These are phyloP conservation scores for Cichlasoma orientale DNA, from an alignment of 2,797 vertebrate species.

Conservation along the genomic window DNA sequence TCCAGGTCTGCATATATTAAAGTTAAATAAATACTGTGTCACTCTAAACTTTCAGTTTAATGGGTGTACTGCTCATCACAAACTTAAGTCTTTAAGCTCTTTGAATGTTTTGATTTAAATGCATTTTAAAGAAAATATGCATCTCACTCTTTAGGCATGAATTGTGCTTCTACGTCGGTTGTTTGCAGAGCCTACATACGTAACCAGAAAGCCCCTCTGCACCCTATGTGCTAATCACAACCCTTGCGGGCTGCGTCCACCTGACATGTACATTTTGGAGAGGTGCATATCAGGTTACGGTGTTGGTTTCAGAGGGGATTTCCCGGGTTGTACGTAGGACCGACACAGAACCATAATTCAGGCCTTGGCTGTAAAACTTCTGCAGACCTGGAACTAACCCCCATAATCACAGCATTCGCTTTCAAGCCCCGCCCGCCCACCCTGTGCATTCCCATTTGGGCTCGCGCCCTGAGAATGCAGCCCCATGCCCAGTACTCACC, in stretches of 20 bases:
- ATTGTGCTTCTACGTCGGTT: too few species aligned
- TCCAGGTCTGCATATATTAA: slow-evolving; percentile 27
- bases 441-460: slow-evolving; percentile 11
- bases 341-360: too few species aligned
- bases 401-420: slow-evolving; percentile 20
- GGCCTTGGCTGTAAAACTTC: neutral
- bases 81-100: neutral
- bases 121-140: neutral
- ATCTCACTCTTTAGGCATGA: neutral
- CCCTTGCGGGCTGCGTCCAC: too few species aligned
- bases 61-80: neutral
- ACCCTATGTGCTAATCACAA: too few species aligned
- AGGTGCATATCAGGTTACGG: too few species aligned
- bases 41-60: neutral
- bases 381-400: slow-evolving; percentile 39
- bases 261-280: too few species aligned
- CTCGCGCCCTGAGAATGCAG: slow-evolving; percentile 18
- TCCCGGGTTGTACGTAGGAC: too few species aligned
- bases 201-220: too few species aligned
- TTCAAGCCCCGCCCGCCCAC: slow-evolving; percentile 3
- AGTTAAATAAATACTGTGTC: neutral
- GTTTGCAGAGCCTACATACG: too few species aligned
- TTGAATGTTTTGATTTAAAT: neutral
- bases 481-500: slow-evolving; percentile 82
- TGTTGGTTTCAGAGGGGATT: too few species aligned